Evolutionary conservation across 1,140 invertebrate genomes (phyloP).

Genomic region (Dryas iulia): DNA sequence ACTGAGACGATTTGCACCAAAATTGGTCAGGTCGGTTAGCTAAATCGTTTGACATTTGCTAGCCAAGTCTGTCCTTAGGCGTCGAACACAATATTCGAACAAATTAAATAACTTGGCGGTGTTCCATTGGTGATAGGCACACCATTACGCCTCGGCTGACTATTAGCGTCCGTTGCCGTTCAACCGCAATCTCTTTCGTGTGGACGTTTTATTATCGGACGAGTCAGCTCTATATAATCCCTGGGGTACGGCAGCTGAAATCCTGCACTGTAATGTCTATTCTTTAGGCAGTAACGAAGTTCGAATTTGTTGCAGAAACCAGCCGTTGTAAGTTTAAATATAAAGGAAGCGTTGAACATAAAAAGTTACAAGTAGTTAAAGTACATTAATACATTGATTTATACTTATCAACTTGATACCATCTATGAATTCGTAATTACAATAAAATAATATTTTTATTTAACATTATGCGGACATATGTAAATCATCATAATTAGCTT

Average conservation of each 20-base stretch:
- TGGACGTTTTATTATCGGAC: constrained; percentile 62
- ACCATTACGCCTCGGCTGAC: constrained; percentile 46
- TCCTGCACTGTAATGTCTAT: background rate
- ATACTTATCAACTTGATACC: no score
- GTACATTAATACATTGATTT: no score
- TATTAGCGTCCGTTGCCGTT: constrained; percentile 43
- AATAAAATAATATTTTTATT: no score
- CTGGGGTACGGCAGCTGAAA: constrained; percentile 19
- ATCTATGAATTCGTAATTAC: no score
- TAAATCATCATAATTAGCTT: no score
- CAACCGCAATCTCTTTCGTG: constrained; percentile 51
- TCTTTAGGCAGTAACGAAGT: no score
- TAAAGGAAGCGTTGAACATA: no score
- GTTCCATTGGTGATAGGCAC: constrained; percentile 50
- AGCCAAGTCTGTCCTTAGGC: constrained; percentile 10
- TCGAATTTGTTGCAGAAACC: no score
- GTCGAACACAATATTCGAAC: constrained; percentile 23
- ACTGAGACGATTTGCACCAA: background rate
- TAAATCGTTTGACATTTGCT: background rate
- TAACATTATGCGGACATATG: no score
- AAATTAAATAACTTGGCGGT: constrained; percentile 48
- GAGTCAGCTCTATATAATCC: constrained; percentile 53
- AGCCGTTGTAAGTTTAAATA: no score
- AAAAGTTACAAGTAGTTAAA: no score
- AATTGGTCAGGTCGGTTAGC: background rate